Evolutionary conservation across 2,888 invertebrate species (phyloP), one percentile per base, ranked within the genome.

Genomic region (Tachina lurida): DNA sequence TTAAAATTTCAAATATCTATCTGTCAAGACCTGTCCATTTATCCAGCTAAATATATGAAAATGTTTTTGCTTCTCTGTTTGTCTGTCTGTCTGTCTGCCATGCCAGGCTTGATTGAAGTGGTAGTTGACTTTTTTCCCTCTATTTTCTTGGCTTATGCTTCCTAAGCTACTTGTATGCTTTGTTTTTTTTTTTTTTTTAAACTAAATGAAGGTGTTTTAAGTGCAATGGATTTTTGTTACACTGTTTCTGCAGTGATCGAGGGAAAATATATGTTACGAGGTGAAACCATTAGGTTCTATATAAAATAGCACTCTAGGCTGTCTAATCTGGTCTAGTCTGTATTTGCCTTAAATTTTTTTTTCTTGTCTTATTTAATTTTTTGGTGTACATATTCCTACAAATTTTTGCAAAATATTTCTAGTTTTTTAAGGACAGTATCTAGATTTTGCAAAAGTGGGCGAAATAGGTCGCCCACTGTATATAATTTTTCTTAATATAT

Each of bases 1-100:
- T 86, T 73, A 83, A 85, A 83, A 81, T 75, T 74, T 73, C 52
- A 76, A 86, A 86, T 83, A 86, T 71, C 76, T 82, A 78, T 70
- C 74, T 74, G 84, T 76, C 84, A 56, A 60, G 63, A 75, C 73
- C 73, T 71, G 84, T 80, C 71, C 67, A 76, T 73, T 71, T 80
- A 60, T 76, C 67, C 62, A 74, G 67, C 60, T 31, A 49, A 78
- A 60, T 76, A 76, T 76, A 82, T 84, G 63, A 17, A 77, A 65
- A 60, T 65, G 60, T 62, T 71, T 62, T 62, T 31, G 19, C 15
- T 71, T 70, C n/a, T n/a, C 13, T 52, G 15, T 39, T 22, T 41
- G 7, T 49, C 52, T 43, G 49, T 49, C 52, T 43, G 49, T 45
- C 71, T n/a, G 56, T 39, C 75, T 52, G 63, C 9, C 19, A 19